Percentiles rank a stretch among this genome's conserved stretches.
Conservation (phyloP, 2,113 vertebrate species). For the Hystrix brachyura region DNA sequence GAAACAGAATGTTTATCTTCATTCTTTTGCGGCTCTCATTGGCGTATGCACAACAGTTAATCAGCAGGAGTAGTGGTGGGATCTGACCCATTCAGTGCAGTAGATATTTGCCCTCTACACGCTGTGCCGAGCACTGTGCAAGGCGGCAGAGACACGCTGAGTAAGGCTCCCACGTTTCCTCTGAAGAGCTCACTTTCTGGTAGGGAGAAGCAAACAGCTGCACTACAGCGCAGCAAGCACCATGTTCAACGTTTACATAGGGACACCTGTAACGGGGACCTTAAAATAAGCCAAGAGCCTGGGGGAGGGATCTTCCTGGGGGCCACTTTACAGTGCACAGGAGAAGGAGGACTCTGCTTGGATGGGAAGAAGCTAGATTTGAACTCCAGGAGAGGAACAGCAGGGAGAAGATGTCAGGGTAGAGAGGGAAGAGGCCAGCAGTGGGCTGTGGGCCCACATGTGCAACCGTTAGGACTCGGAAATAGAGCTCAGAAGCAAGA, state of each 20-base stretch:
- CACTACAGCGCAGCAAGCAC: fast-evolving
- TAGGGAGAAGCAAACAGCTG: neutral
- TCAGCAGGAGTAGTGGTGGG: neutral
- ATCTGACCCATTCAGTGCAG: too few species aligned
- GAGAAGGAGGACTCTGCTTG: neutral
- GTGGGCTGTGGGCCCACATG: neutral
- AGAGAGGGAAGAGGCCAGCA: neutral
- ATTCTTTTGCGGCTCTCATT: neutral
- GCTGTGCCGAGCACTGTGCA: neutral
- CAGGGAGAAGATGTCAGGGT: neutral
- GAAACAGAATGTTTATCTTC: neutral
- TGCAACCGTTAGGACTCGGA: neutral
- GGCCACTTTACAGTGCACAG: neutral
- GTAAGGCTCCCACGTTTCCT: neutral
- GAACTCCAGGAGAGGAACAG: neutral
- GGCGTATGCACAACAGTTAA: neutral
- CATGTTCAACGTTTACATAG: neutral
- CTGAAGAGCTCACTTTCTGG: neutral
- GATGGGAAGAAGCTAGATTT: neutral
- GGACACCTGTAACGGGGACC: neutral
- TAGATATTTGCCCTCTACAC: neutral
- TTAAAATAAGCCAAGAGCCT: neutral
- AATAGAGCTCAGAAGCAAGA: neutral
- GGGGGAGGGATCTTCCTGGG: neutral
- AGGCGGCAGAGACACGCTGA: neutral